Evolutionary conservation across 2,797 vertebrate genomes (phyloP), one percentile per base, ranked within the genome.

Genomic region (Carduelis carduelis): DNA sequence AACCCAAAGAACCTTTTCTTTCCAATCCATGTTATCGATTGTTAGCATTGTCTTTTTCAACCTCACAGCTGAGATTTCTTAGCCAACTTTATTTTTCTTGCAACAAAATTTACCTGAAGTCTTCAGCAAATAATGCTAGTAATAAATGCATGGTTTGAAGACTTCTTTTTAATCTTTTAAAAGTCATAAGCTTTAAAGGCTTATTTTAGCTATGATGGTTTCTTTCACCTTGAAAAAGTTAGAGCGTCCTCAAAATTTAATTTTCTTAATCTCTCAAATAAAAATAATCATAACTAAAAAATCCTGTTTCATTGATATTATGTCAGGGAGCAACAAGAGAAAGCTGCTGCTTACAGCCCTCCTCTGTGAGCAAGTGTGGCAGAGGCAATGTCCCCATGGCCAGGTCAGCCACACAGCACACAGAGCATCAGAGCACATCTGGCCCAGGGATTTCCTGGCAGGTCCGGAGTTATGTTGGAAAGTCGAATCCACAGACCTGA

Each of bases 341-440:
- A 60, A 49, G 23, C 8, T 79, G 24, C 9, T 68, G 12, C 8
- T 69, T 34, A 22, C 8, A 65, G 15, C 11, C 17, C 5, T 30
- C 6, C 22, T 27, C 30, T 50, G 61, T 56, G 14, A 70, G 14
- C 23, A 49, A 13, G 21, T 24, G 30, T 49, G 19, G 37, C 32
- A 41, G 32, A 43, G 52, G 19, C 32, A 39, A 17, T 21, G 46
- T 10, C 11, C 0, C 0, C 20, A 6, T 6, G 1, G 8, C 7
- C 32, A 30, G 23, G 13, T 17, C 21, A 26, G 43, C 28, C 7
- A 3, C 12, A 16, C 3, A 14, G n/a, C 6, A 12, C 20, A n/a
- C 7, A 43, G 32, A 55, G 15, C 20, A 64, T 41, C 24, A 70
- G 21, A 43, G 30, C 26, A 32, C 52, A 59, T n/a, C 21, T 39